phyloP scores from a whole-genome alignment of 2,888 invertebrate genomes.

The Campoplex nolae region DNA sequence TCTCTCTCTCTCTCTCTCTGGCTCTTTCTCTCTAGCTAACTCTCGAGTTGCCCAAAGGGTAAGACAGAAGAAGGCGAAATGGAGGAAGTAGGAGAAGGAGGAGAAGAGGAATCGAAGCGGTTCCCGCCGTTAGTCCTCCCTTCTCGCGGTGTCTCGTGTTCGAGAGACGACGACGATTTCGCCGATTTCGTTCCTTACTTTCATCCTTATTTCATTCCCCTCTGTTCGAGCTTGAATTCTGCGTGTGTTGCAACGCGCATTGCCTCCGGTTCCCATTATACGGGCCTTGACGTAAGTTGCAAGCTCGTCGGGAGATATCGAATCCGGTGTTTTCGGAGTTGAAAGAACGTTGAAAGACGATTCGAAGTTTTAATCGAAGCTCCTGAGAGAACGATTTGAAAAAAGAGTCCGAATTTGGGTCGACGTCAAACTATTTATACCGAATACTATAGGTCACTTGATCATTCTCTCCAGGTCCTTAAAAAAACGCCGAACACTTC shows the following conservation, averaged over 20 bases:
- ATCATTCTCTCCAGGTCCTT: background rate
- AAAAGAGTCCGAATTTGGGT: background rate
- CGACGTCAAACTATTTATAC: background rate
- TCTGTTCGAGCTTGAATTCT: slow-evolving; percentile 25
- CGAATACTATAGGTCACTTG: background rate
- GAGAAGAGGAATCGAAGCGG: slow-evolving; percentile 68
- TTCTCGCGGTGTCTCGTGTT: slow-evolving; percentile 40
- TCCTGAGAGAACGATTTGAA: background rate
- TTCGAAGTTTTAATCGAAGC: background rate
- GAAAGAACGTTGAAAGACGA: background rate
- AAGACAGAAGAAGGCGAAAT: slow-evolving; percentile 4
- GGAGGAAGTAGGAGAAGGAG: slow-evolving; percentile 25
- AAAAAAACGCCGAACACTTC: background rate
- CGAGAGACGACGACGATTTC: slow-evolving; percentile 12
- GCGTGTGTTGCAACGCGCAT: slow-evolving; percentile 4
- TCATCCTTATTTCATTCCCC: slow-evolving; percentile 27
- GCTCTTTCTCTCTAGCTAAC: slow-evolving; percentile 45
- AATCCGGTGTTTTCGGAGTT: background rate
- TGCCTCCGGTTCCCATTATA: slow-evolving; percentile 10
- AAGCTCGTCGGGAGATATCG: background rate
- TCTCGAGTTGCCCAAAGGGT: slow-evolving; percentile 34
- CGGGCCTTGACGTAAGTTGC: slow-evolving; percentile 5
- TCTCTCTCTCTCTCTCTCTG: slow-evolving; percentile 1
- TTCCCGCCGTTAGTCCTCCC: slow-evolving; percentile 72
- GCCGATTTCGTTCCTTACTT: slow-evolving; percentile 33